Percentiles rank a stretch among this genome's conserved stretches.
Evolutionary conservation across 2,113 vertebrate species (phyloP).

Genomic region (Phrynocephalus versicolor): DNA sequence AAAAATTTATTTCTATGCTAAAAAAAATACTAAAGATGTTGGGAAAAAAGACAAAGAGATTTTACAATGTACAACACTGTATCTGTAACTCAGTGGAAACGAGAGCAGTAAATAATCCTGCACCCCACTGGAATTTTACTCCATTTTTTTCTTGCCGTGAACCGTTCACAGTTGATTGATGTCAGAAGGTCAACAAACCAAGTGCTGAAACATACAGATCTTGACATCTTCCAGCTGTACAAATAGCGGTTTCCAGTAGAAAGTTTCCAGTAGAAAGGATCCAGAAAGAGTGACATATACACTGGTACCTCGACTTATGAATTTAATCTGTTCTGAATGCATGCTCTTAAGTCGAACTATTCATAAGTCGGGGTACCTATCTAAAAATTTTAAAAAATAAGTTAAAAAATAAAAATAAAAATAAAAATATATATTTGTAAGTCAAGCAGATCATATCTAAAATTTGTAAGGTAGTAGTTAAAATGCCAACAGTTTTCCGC

Average conservation of each 20-base stretch:
- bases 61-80: constrained; percentile 10
- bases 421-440: too few relatives aligned
- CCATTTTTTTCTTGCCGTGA: constrained; percentile 33
- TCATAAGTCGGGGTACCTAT: too few relatives aligned
- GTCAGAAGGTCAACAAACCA: constrained; percentile 47
- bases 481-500: too few relatives aligned
- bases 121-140: constrained; percentile 18
- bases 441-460: too few relatives aligned
- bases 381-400: too few relatives aligned
- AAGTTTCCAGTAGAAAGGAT: constrained; percentile 1
- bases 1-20: too few relatives aligned
- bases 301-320: too few relatives aligned
- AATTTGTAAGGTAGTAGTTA: too few relatives aligned
- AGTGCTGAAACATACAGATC: constrained; percentile 39
- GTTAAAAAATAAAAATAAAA: too few relatives aligned
- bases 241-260: constrained; percentile 32
- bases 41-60: neutral
- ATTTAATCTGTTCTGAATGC: too few relatives aligned
- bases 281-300: neutral
- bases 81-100: constrained; percentile 35
- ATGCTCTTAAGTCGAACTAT: too few relatives aligned
- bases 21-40: neutral
- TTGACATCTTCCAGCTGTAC: constrained; percentile 63
- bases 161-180: constrained; percentile 59
- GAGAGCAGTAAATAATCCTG: constrained; percentile 26